These are phyloP conservation scores for Tridacna crocea DNA, from an alignment of 2,888 invertebrate genomes.

Conservation along the genomic window DNA sequence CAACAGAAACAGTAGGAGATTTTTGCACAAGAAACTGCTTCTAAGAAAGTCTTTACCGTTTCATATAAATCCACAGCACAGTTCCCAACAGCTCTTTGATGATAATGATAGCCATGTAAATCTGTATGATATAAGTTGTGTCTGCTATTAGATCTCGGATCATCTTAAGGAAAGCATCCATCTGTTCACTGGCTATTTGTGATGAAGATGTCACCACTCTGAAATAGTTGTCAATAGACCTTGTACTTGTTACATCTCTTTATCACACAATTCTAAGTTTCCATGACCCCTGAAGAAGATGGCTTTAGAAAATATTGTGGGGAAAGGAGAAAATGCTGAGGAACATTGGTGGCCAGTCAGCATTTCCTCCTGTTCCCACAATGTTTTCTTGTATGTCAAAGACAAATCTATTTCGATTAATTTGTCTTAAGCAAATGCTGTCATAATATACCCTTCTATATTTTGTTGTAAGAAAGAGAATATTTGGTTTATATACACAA, in stretches of 20 bases:
- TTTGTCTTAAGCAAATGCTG: no score
- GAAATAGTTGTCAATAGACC: conserved; percentile 9
- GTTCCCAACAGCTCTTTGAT: conserved; percentile 80
- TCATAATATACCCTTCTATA: no score
- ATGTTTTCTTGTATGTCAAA: background rate
- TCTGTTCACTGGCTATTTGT: conserved; percentile 70
- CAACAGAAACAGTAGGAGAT: no score
- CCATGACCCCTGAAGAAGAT: background rate
- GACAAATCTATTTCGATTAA: no score
- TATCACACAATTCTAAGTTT: background rate
- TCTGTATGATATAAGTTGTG: conserved; percentile 78
- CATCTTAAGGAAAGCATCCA: conserved; percentile 72
- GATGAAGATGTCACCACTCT: conserved; percentile 63
- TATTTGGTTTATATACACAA: no score
- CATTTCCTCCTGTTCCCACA: background rate
- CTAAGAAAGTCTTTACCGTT: conserved; percentile 70
- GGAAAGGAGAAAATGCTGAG: no score
- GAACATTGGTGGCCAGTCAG: no score
- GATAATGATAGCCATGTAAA: conserved; percentile 79
- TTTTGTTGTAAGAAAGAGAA: no score
- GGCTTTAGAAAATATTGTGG: no score
- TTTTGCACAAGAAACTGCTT: no score
- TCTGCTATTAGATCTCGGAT: conserved; percentile 77
- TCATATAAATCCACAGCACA: conserved; percentile 82
- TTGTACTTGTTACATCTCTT: background rate